phyloP scores from a whole-genome alignment of 2,797 vertebrate species.

The Siniperca obscura region DNA sequence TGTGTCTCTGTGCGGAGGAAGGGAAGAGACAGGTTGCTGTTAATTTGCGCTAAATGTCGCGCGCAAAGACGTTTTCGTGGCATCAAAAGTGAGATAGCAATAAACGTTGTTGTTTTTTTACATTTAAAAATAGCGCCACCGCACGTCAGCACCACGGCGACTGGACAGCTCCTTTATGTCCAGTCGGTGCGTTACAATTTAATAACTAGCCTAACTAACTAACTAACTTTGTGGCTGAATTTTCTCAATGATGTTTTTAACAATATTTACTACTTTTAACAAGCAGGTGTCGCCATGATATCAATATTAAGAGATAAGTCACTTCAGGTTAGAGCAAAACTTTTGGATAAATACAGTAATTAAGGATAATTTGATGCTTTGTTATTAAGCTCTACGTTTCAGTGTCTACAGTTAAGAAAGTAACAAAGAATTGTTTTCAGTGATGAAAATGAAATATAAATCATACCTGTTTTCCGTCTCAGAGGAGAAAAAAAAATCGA shows the following conservation, averaged over 20 bases:
- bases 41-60: background rate
- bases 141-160: slow-evolving; percentile 43
- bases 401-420: background rate
- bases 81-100: background rate
- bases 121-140: background rate
- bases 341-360: background rate
- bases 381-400: background rate
- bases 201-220: background rate
- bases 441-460: slow-evolving; percentile 16
- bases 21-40: background rate
- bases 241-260: background rate
- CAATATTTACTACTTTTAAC: background rate
- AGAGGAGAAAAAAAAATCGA: slow-evolving; percentile 51
- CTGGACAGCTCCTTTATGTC: slow-evolving; percentile 45
- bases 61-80: background rate
- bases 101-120: background rate
- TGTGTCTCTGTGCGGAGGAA: slow-evolving; percentile 37
- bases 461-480: slow-evolving; percentile 77
- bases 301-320: background rate
- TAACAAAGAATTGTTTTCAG: rapidly evolving
- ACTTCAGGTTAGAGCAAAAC: no score
- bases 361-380: background rate
- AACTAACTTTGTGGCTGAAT: background rate
- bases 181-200: background rate
- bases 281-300: background rate